Base-by-base conservation (phyloP, 2,113 vertebrate species). In the Microcebus lehilahytsara region DNA sequence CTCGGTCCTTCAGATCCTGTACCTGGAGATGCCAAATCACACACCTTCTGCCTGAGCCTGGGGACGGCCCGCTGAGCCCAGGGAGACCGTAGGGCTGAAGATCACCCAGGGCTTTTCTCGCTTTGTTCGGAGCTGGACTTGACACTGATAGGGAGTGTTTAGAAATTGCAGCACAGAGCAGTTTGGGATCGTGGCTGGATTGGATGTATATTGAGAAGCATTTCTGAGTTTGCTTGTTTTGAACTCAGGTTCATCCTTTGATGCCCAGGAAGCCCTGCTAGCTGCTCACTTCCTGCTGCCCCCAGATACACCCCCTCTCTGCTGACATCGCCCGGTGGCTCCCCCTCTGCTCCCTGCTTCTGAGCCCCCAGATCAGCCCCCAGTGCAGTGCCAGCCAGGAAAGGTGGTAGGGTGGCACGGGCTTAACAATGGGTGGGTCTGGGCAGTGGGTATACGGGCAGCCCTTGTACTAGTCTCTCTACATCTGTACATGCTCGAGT, bases 21-120 rank as follows among this genome's bases (percentile, higher is more conserved):
- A 4, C n/a, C 64, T 72, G 40, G 40, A 34, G 51, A 69, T 19
- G 64, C 22, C 3, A 11, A 46, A 20, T 60, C 4, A 2, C 17
- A 9, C 32, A 34, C 51, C 17, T 78, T 85, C 34, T 49, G 3
- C 84, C 19, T 12, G n/a, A 32, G 9, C 25, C 58, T 7, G 0
- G 20, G 20, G 13, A 40, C 11, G 0, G 17, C 5, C 30, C 34
- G 20, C 60, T 2, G 9, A 79, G 19, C 17, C 20, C 8, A 2
- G 25, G 5, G 32, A 49, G 32, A 17, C 9, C 5, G 17, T 5
- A 13, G 34, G 58, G 23, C 77, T 37, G 2, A 49, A 11, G 40
- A 37, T 19, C 14, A 12, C 0, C 2, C 32, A n/a, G 23, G 3
- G 5, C 27, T 17, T 1, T 7, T 40, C 16, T 14, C 27, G 23